Evolutionary conservation across 2,888 invertebrate genomes (phyloP).

Genomic region (Machimus atricapillus): DNA sequence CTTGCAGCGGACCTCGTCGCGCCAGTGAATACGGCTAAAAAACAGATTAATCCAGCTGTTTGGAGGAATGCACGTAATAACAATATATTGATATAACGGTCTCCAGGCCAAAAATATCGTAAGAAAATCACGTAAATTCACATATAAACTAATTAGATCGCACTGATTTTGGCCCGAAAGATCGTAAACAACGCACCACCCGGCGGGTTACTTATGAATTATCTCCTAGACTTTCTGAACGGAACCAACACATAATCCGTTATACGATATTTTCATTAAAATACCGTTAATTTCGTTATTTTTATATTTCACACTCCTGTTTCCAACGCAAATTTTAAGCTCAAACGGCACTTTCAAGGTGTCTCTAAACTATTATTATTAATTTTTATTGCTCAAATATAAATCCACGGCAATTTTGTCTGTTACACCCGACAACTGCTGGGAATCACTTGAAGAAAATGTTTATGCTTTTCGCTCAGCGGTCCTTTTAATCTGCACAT

Average conservation of each 20-base stretch:
- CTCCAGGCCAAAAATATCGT: neutral
- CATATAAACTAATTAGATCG: neutral
- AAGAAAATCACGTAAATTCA: neutral
- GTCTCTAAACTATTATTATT: neutral
- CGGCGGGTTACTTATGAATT: neutral
- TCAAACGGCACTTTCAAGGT: neutral
- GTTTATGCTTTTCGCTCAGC: neutral
- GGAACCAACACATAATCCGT: neutral
- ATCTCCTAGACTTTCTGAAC: neutral
- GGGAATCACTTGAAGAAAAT: neutral
- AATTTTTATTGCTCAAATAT: neutral
- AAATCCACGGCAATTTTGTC: neutral
- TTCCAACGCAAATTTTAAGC: neutral
- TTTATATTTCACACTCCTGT: neutral
- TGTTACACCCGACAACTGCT: neutral
- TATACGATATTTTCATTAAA: neutral
- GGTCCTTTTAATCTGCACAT: neutral
- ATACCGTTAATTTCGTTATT: neutral
- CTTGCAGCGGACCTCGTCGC: neutral
- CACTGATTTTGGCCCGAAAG: neutral
- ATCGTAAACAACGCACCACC: neutral
- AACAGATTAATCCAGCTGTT: neutral
- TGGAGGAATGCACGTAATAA: neutral
- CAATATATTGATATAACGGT: neutral
- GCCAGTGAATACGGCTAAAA: neutral